Conservation (phyloP, 2,113 vertebrate species). For the Channa maculata region DNA sequence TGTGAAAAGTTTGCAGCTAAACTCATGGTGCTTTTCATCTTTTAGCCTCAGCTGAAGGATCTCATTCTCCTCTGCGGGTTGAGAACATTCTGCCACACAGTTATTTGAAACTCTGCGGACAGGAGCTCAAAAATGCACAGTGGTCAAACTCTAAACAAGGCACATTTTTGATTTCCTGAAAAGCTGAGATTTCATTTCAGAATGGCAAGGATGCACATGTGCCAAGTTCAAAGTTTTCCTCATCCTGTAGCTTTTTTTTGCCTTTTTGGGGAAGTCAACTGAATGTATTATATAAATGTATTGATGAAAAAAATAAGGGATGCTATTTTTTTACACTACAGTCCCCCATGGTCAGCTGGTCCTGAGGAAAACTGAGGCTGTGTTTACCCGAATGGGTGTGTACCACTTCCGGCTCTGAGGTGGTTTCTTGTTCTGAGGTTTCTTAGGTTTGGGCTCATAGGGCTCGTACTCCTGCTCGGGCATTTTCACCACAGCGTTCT, state of each 20-base stretch:
- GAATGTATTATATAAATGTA: not conserved
- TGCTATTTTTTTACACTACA: too few relatives aligned
- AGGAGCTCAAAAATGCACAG: conserved; percentile 25
- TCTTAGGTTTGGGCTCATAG: conserved; percentile 90
- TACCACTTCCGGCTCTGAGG: conserved; percentile 91
- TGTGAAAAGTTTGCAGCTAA: conserved; percentile 39
- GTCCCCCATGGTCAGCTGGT: conserved; percentile 16
- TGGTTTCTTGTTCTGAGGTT: conserved; percentile 81
- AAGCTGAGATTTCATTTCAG: conserved; percentile 17
- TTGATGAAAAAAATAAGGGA: too few relatives aligned
- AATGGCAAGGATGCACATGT: not conserved
- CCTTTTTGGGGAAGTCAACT: not conserved
- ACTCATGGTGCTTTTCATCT: conserved; percentile 24
- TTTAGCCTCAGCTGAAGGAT: conserved; percentile 11
- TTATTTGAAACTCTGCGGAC: conserved; percentile 28
- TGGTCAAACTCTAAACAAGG: conserved; percentile 41
- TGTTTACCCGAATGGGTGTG: conserved; percentile 87
- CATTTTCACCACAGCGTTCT: conserved; percentile 93
- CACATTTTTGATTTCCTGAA: conserved; percentile 26
- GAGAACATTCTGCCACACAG: conserved; percentile 20
- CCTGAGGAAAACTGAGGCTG: not conserved
- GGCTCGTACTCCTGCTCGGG: conserved; percentile 93
- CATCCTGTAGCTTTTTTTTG: not conserved
- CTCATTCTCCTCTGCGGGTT: conserved; percentile 9
- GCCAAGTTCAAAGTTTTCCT: not conserved